Base-by-base conservation (phyloP, 2,888 invertebrate genomes). In the Eugnorisma glareosa region DNA sequence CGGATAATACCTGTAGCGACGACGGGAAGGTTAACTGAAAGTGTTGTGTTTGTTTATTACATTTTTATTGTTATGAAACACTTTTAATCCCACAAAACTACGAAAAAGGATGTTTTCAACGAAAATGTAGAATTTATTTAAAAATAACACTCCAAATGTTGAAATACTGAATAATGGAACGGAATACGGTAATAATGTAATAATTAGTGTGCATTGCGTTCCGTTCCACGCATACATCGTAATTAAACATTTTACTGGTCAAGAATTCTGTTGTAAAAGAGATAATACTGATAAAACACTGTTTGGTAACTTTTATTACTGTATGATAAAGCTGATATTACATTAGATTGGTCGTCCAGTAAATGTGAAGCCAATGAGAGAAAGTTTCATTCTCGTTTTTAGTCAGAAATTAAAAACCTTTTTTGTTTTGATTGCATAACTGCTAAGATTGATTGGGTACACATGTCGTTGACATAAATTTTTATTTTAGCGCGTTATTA, bases 171-270 rank as follows among this genome's bases (percentile, higher is more conserved):
- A 89, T 89, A 90, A 89, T 88, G 88, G 86, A 87, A 88, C 86
- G 89, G 89, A 88, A 91, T 92, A 91, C 87, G 82, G 88, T 80
- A 85, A 85, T 91, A 86, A 89, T 82, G 88, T 85, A 77, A 67
- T 70, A 79, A 84, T 77, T 71, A 77, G 57, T 51, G 70, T 43
- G 80, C 40, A 71, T 81, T 88, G 80, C 89, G 81, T 77, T 82
- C 79, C 79, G 74, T 84, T 73, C 83, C 59, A 82, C 61, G 77
- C 84, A 79, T 78, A 84, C 80, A 73, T 74, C 69, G 82, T 88
- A 88, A 88, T 86, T 83, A 89, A 79, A 78, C 67, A 74, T 79
- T 79, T 79, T 73, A 79, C 51, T 75, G 66, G 77, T 76, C 45
- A 84, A 78, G 67, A 57, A 72, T 74, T 77, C 28, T 83, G 76